These are phyloP conservation scores for Thymelicus acteon DNA, from an alignment of 2,888 invertebrate genomes.

Conservation along the genomic window DNA sequence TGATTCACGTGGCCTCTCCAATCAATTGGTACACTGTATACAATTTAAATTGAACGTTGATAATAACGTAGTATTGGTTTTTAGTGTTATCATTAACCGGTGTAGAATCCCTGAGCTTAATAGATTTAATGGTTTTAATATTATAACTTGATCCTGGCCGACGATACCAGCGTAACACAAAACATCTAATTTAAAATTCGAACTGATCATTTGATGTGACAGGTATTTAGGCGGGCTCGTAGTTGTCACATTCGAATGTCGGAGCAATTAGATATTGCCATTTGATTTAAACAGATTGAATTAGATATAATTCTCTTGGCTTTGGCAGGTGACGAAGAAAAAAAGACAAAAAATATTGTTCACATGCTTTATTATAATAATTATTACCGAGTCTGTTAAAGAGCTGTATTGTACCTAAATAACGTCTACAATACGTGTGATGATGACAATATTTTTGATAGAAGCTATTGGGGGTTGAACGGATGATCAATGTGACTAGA, in stretches of 20 bases:
- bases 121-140: not conserved
- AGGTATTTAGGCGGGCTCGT: slow-evolving; percentile 29
- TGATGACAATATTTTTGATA: too few relatives aligned
- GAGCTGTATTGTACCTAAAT: too few relatives aligned
- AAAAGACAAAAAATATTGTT: slow-evolving; percentile 1
- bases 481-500: too few relatives aligned
- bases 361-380: too few relatives aligned
- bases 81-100: not conserved
- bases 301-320: not conserved
- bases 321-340: slow-evolving; percentile 11
- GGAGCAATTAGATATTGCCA: slow-evolving; percentile 9
- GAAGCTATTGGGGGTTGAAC: too few relatives aligned
- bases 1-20: slow-evolving; percentile 8
- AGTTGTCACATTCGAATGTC: slow-evolving; percentile 29
- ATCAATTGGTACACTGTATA: not conserved
- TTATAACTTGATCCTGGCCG: not conserved
- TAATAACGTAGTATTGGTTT: too few relatives aligned
- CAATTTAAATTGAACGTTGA: not conserved
- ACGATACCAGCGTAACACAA: not conserved
- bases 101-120: too few relatives aligned
- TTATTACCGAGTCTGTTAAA: too few relatives aligned
- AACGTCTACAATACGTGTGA: too few relatives aligned
- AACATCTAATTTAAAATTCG: slow-evolving; percentile 15
- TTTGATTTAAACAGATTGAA: slow-evolving; percentile 19
- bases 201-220: slow-evolving; percentile 27